A percentile compares a stretch with the other conserved stretches of the same genome.
phyloP scores from a whole-genome alignment of 2,797 vertebrate genomes.

The Myoxocephalus aenaeus region DNA sequence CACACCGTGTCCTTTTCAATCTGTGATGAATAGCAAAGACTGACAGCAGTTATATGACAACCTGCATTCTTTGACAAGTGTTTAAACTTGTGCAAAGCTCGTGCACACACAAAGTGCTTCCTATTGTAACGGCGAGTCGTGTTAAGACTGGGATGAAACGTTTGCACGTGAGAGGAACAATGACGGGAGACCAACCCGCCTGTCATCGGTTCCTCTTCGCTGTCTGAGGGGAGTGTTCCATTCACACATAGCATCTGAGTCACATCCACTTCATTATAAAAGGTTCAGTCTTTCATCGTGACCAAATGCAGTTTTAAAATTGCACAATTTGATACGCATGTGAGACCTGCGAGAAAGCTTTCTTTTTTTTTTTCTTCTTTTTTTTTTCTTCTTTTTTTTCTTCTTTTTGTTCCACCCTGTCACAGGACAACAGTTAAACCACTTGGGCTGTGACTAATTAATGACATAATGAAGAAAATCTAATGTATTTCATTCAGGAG shows the following conservation, averaged over 20 bases:
- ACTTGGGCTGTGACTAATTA: conserved; percentile 9
- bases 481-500: neutral
- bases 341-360: neutral
- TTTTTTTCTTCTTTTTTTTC: too few relatives aligned
- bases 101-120: neutral
- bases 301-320: neutral
- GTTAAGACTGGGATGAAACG: neutral
- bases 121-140: conserved; percentile 1
- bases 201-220: conserved; percentile 18
- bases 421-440: conserved; percentile 16
- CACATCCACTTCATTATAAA: neutral
- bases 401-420: neutral
- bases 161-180: conserved; percentile 3
- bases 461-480: neutral
- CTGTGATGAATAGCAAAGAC: too few relatives aligned
- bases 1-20: neutral
- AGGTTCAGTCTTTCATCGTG: neutral
- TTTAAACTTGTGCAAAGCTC: neutral
- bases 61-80: neutral
- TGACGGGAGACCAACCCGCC: conserved; percentile 34
- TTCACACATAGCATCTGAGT: conserved; percentile 39
- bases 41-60: neutral
- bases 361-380: too few relatives aligned
- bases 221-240: neutral
- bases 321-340: conserved; percentile 1